Evolutionary conservation across 1,140 invertebrate genomes (phyloP).

Genomic region (Stegodyphus dumicola): DNA sequence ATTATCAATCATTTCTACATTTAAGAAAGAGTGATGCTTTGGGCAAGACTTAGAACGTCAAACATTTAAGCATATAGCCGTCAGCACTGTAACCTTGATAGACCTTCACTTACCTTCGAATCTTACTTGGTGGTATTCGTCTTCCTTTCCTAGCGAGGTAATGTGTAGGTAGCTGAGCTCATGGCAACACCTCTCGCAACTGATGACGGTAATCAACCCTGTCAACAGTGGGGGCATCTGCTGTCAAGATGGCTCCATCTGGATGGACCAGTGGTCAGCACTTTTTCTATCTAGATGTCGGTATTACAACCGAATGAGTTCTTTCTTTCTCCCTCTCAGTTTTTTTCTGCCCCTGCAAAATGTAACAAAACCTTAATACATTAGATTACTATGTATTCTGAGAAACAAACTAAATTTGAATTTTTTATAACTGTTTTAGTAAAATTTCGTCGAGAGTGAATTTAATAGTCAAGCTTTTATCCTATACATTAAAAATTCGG

Average conservation of each 20-base stretch:
- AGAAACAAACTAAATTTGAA: no score
- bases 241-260: constrained; percentile 52
- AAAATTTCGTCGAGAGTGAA: no score
- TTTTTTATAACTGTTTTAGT: no score
- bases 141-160: constrained; percentile 12
- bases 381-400: no score
- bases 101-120: constrained; percentile 7
- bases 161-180: constrained; percentile 30
- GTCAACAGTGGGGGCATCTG: constrained; percentile 11
- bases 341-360: background rate
- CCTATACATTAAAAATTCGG: no score
- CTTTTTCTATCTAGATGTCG: constrained; percentile 3
- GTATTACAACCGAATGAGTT: background rate
- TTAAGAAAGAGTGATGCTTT: no score
- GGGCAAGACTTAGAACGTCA: no score
- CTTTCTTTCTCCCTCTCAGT: background rate
- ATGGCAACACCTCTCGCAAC: constrained; percentile 34
- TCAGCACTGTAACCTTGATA: constrained; percentile 7
- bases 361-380: no score
- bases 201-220: constrained; percentile 45
- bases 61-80: no score
- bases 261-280: constrained; percentile 30
- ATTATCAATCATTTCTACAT: no score
- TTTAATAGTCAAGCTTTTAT: no score
- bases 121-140: constrained; percentile 31